Conservation (phyloP, 2,113 vertebrate genomes). For the Leptodactylus fuscus region DNA sequence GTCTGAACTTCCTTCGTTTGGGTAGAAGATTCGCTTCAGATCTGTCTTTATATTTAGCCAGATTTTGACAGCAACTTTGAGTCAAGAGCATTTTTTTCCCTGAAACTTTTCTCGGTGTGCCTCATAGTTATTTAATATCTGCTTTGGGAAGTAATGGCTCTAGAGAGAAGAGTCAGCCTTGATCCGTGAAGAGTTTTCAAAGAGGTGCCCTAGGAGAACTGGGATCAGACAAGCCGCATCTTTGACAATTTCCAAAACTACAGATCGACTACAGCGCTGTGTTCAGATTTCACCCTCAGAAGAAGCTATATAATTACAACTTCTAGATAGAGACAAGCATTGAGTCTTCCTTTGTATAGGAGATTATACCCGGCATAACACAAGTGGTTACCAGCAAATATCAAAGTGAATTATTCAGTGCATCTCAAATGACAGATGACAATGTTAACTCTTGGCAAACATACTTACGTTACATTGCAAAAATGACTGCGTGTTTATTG, state of each 20-base stretch:
- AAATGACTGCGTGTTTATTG: background rate
- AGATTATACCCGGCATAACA: background rate
- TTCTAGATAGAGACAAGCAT: conserved; percentile 30
- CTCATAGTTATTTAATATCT: conserved; percentile 37
- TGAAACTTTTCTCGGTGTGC: conserved; percentile 25
- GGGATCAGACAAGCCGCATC: conserved; percentile 10
- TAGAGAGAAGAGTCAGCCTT: conserved; percentile 11
- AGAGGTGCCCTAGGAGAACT: conserved; percentile 46
- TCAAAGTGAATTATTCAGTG: conserved; percentile 39
- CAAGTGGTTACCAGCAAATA: background rate
- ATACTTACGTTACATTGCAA: background rate
- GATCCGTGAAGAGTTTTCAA: conserved; percentile 47
- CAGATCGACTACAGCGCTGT: conserved; percentile 26
- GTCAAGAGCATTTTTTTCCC: background rate
- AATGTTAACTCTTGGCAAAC: conserved; percentile 20
- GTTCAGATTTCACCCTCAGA: conserved; percentile 37
- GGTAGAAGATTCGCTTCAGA: conserved; percentile 20
- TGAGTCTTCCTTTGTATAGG: background rate
- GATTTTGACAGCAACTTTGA: conserved; percentile 46
- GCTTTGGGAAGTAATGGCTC: conserved; percentile 20
- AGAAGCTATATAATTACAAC: conserved; percentile 44
- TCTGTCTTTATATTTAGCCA: conserved; percentile 25
- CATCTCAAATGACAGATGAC: conserved; percentile 10
- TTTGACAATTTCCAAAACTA: conserved; percentile 29
- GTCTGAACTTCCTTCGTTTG: conserved; percentile 46